Evolutionary conservation across 2,888 invertebrate species (phyloP).

Genomic region (Cepaea hortensis): DNA sequence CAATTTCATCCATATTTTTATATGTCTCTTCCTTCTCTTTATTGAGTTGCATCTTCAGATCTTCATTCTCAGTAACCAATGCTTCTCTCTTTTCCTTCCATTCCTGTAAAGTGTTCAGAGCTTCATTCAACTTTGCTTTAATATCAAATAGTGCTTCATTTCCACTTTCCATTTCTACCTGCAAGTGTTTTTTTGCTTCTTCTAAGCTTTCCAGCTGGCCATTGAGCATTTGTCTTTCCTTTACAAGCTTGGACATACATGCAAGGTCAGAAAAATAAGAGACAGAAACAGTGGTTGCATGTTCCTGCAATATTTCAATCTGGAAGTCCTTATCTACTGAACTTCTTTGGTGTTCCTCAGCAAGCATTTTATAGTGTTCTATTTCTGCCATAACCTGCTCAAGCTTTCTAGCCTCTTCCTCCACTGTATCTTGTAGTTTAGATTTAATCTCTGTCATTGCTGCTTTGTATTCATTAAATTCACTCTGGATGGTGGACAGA

Average conservation of each 20-base stretch:
- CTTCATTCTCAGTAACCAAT: neutral
- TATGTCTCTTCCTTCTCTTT: neutral
- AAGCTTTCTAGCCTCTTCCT: neutral
- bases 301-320: conserved; percentile 27
- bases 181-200: neutral
- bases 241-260: neutral
- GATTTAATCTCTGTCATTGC: neutral
- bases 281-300: neutral
- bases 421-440: neutral
- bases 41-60: neutral
- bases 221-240: conserved; percentile 1
- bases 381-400: conserved; percentile 6
- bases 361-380: neutral
- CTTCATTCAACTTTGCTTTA: conserved; percentile 15
- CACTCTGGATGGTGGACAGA: conserved; percentile 15
- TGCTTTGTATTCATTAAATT: conserved; percentile 13
- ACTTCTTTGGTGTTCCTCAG: conserved; percentile 13
- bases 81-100: conserved; percentile 16
- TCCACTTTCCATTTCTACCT: conserved; percentile 6
- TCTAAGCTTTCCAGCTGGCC: conserved; percentile 18
- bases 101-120: conserved; percentile 12
- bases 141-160: conserved; percentile 3
- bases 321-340: conserved; percentile 22
- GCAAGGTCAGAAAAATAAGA: conserved; percentile 27
- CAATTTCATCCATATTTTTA: neutral